A percentile compares a stretch with the other conserved stretches of the same genome.
Evolutionary conservation across 2,888 invertebrate species (phyloP).

Genomic region (Hecatera dysodea): DNA sequence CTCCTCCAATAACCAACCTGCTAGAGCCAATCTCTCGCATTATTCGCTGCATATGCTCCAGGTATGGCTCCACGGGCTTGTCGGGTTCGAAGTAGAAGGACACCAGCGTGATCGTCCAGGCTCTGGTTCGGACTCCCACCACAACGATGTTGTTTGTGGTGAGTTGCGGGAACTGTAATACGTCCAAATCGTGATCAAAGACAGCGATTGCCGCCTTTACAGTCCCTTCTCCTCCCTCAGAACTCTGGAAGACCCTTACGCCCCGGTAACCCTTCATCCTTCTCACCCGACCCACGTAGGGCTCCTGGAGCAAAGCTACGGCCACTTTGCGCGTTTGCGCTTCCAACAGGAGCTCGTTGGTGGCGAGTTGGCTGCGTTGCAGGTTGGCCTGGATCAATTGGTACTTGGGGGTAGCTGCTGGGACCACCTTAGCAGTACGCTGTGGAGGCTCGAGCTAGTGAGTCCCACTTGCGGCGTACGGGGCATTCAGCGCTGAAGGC

Average conservation of each 20-base stretch:
- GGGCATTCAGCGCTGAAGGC: no score
- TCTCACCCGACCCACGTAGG: no score
- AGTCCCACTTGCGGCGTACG: no score
- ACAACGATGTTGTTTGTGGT: neutral
- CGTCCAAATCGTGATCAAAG: neutral
- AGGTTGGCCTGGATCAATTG: no score
- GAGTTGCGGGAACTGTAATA: neutral
- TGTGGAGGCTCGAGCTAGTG: neutral
- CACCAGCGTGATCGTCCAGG: neutral
- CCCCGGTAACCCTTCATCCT: no score
- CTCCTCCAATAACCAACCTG: constrained; percentile 1
- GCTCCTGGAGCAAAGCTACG: no score
- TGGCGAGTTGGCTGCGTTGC: no score
- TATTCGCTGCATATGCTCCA: neutral
- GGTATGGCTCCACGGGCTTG: neutral
- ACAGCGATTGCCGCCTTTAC: neutral
- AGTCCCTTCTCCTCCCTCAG: neutral
- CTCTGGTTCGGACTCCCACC: neutral
- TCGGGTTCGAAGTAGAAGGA: neutral
- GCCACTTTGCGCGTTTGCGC: no score
- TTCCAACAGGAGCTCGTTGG: no score
- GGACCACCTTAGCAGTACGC: no score
- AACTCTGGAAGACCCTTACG: neutral
- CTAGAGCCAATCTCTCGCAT: neutral
- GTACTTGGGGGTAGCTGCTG: no score